These are phyloP conservation scores for Drosophila ezoana DNA, from an alignment of 2,888 invertebrate genomes.

Conservation along the genomic window DNA sequence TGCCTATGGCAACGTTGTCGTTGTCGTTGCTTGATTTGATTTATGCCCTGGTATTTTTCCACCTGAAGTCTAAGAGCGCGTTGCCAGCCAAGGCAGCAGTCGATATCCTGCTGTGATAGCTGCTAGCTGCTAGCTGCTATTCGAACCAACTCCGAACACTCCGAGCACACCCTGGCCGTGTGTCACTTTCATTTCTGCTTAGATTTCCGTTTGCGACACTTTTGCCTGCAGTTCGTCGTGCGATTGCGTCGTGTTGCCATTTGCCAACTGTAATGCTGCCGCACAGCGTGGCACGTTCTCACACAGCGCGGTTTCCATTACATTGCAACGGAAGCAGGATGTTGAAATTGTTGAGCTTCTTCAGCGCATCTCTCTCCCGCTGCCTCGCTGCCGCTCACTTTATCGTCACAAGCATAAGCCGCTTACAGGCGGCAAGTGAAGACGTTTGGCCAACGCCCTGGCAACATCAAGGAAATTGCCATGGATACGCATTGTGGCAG, in stretches of 20 bases:
- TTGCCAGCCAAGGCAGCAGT: background rate
- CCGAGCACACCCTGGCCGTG: constrained; percentile 27
- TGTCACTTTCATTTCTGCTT: constrained; percentile 71
- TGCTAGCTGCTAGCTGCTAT: background rate
- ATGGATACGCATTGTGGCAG: constrained; percentile 49
- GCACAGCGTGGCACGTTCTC: constrained; percentile 60
- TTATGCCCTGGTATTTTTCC: constrained; percentile 50
- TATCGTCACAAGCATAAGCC: constrained; percentile 47
- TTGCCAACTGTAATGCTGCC: constrained; percentile 57
- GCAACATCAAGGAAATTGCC: constrained; percentile 45
- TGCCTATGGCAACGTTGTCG: constrained; percentile 43
- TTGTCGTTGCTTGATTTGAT: constrained; percentile 51
- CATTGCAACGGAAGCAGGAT: constrained; percentile 77
- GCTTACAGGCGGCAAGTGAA: constrained; percentile 50
- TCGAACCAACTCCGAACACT: background rate
- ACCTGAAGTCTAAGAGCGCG: constrained; percentile 32
- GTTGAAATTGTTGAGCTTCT: constrained; percentile 78
- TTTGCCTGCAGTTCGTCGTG: constrained; percentile 26
- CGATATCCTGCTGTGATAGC: constrained; percentile 62
- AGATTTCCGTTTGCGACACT: constrained; percentile 72
- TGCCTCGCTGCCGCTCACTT: background rate
- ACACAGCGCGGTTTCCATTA: constrained; percentile 67
- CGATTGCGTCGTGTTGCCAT: constrained; percentile 38
- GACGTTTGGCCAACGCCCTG: constrained; percentile 19
- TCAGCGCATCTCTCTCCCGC: constrained; percentile 19